These are phyloP conservation scores for Papilio machaon DNA, from an alignment of 1,140 invertebrate species.

Conservation along the genomic window DNA sequence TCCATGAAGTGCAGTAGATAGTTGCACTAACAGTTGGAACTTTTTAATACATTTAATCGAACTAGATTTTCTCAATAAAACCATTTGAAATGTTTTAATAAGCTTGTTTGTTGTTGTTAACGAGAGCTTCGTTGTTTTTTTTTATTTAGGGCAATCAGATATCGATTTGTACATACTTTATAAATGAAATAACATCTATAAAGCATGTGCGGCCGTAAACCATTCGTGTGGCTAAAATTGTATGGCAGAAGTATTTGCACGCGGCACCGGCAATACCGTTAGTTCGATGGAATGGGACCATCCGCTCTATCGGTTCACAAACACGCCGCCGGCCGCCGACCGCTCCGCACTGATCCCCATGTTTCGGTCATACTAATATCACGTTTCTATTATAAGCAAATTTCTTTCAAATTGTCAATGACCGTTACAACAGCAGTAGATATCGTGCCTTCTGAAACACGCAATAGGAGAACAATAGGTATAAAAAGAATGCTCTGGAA, in stretches of 20 bases:
- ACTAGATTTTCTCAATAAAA: constrained; percentile 13
- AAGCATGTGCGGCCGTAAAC: background rate
- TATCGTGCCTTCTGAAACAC: background rate
- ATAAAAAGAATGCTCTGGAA: background rate
- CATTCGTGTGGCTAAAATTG: constrained; percentile 44
- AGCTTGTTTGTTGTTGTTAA: background rate
- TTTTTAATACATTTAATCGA: constrained; percentile 22
- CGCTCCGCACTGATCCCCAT: constrained; percentile 20
- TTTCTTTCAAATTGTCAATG: background rate
- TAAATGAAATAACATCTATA: background rate
- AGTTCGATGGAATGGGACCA: constrained; percentile 70
- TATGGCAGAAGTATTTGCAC: constrained; percentile 58
- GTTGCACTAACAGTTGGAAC: background rate
- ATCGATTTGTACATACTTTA: background rate
- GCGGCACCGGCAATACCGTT: constrained; percentile 64
- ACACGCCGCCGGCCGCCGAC: constrained; percentile 36
- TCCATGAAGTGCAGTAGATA: constrained; percentile 38
- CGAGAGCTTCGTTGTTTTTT: background rate
- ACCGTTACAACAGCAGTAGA: background rate
- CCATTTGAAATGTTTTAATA: background rate
- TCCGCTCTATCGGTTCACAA: constrained; percentile 67
- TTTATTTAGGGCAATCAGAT: no score
- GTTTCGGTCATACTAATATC: constrained; percentile 11
- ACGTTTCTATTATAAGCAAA: background rate
- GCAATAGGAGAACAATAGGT: no score